Evolutionary conservation across 2,888 invertebrate species (phyloP), one percentile per base, ranked within the genome.

Genomic region (Conus canariensis): DNA sequence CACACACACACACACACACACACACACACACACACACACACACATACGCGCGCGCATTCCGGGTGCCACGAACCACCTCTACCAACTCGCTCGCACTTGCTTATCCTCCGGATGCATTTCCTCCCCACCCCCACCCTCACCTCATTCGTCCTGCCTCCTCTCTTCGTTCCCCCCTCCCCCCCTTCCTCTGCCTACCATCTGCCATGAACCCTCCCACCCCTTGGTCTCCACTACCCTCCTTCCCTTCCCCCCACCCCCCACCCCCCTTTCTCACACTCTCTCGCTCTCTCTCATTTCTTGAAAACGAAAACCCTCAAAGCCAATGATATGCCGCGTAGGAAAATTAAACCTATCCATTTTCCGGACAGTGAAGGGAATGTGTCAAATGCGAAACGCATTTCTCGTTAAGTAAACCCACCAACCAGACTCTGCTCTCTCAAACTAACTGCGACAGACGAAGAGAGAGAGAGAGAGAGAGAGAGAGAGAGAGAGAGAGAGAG

Each of bases 401-500:
- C 16, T 64, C 64, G 16, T 64, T 64, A 74, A 74, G 25, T 74
- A 74, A 74, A 74, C 74, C 10, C 10, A 74, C 74, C 74, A 74
- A 22, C 22, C 64, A 14, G 12, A 14, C 64, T 64, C 64, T 64
- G 12, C 64, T 64, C 64, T 7, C 64, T 64, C 64, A 64, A 64
- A 64, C 10, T 14, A 64, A 64, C 64, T 14, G 16, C 1, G n/a
- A 74, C 3, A 74, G n/a, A 74, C 1, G 3, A 3, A 74, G 22
- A 74, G n/a, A 74, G 74, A 74, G n/a, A n/a, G 74, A 74, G n/a
- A 22, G n/a, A 74, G n/a, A 74, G n/a, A n/a, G 19, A 74, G n/a
- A 74, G 74, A 74, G 74, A n/a, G n/a, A 74, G n/a, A 74, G 74
- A 74, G n/a, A n/a, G 74, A 74, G n/a, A 22, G n/a, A 74, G n/a